Evolutionary conservation across 2,113 vertebrate genomes (phyloP), one percentile per base, ranked within the genome.

Genomic region (Mobula hypostoma): DNA sequence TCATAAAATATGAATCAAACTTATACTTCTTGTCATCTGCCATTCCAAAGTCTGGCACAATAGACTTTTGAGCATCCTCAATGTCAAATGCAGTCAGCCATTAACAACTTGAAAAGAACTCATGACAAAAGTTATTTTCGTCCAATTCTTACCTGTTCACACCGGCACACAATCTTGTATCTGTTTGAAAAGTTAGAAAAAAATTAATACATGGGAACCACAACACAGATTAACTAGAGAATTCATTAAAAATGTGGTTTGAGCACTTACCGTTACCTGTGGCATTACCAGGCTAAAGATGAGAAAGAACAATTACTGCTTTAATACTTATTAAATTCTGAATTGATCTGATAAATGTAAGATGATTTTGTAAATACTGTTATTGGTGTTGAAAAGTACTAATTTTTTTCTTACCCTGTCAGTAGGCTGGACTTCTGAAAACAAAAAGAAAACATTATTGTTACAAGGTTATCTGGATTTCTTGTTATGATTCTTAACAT

Each of bases 141-240:
- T 40, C n/a, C 68, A 9, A 9, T 92, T 70, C 88, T 68, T 92
- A 92, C 88, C 88, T 92, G 66, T 68, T 92, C 17, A 92, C 88
- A 70, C 15, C 32, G n/a, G 5, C 66, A 24, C 88, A 92, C n/a
- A 92, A 68, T 36, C n/a, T 68, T 92, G 29, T 36, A 21, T 24
- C 88, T 92, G 88, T 70, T 70, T 92, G 15, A 92, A 17, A 40
- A 92, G 32, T 29, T 40, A 72, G 19, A 70, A 36, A 36, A 36
- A 70, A 70, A 92, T 36, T 92, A 36, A 48, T 2, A 48, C 36
- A n/a, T 24, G 12, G 17, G 19, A 68, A 85, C 27, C 14, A 29
- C 14, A 27, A 58, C 3, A 72, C 29, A 70, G 32, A 70, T 87
- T 21, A 72, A 36, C 32, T 40, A 11, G 15, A 58, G 11, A 61